These are phyloP conservation scores for Watsonalla cultraria DNA, from an alignment of 2,888 invertebrate species.

Conservation along the genomic window DNA sequence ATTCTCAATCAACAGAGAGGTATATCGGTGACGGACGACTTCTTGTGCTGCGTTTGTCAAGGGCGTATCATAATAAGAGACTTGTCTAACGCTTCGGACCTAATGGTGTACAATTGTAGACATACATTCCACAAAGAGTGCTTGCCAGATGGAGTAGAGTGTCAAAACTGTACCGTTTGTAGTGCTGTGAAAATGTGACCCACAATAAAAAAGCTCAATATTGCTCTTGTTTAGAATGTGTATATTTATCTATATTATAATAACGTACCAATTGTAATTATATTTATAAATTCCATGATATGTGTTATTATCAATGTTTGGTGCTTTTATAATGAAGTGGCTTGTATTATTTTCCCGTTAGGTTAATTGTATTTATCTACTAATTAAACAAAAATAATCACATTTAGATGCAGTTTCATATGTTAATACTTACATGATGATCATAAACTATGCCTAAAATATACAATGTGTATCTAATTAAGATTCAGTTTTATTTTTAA, in stretches of 20 bases:
- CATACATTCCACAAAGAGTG: slow-evolving; percentile 94
- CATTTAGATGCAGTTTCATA: background rate
- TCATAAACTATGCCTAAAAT: background rate
- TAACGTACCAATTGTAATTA: slow-evolving; percentile 10
- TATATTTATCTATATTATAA: slow-evolving; percentile 23
- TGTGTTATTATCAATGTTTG: slow-evolving; percentile 30
- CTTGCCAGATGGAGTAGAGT: slow-evolving; percentile 75
- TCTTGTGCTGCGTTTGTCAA: slow-evolving; percentile 88
- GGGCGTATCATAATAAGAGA: slow-evolving; percentile 87
- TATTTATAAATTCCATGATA: slow-evolving; percentile 1
- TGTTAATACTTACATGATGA: background rate
- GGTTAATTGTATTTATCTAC: background rate
- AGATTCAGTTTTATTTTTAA: too few species aligned
- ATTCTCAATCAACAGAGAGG: slow-evolving; percentile 88
- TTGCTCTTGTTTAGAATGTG: slow-evolving; percentile 31
- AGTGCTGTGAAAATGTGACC: slow-evolving; percentile 68
- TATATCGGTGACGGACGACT: slow-evolving; percentile 85
- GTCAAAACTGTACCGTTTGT: slow-evolving; percentile 58
- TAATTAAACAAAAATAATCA: background rate
- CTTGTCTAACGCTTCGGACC: slow-evolving; percentile 82
- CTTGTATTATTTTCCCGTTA: slow-evolving; percentile 47
- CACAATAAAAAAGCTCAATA: slow-evolving; percentile 38
- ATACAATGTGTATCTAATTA: too few species aligned
- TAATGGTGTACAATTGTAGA: slow-evolving; percentile 91
- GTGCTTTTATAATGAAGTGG: slow-evolving; percentile 61